Base-by-base conservation (phyloP, 53 echinoderm and acorn worm genomes). In the Henricia sp. region DNA sequence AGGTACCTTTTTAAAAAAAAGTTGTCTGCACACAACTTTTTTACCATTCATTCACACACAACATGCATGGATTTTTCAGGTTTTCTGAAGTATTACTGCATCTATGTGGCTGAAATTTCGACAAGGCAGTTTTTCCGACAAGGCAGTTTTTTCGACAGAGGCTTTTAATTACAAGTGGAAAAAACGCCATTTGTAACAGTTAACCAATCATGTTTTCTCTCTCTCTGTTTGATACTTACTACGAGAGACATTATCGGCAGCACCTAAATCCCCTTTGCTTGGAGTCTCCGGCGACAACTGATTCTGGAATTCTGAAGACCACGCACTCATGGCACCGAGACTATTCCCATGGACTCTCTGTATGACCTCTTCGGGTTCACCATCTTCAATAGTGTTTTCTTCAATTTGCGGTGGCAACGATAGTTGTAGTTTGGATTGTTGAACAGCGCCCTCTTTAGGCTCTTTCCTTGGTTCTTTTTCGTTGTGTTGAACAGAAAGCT, bases 261-360 rank as follows among this genome's bases (percentile, higher is more conserved):
- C n/a, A 1, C 34, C 16, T 4, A 52, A 6, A n/a, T 1, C 35
- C 6, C 48, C 80, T 30, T 34, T 17, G 62, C 65, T 80, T 1
- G 63, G 80, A 16, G 50, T 80, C 6, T 80, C 80, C 35, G 80
- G 80, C 1, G 80, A 80, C 11, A 63, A 48, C 51, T 71, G 82
- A 19, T 85, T 83, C 16, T 88, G 76, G 56, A 96, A 96, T 27
- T 91, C 88, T 24, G 96, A 96, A 9, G 96, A 96, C 96, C 96
- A 96, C 14, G 93, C 96, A 6, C 93, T 84, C 68, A 82, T 74
- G 20, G 82, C 74, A 0, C 87, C 87, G 17, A 96, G 85, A 55
- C 96, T 94, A 88, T 96, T 96, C 57, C 96, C 96, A 46, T 80
- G 69, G 72, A 74, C 83, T 67, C 82, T 77, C 0, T 70, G 33